Evolutionary conservation across 2,113 vertebrate species (phyloP).

Genomic region (Electrona antarctica): DNA sequence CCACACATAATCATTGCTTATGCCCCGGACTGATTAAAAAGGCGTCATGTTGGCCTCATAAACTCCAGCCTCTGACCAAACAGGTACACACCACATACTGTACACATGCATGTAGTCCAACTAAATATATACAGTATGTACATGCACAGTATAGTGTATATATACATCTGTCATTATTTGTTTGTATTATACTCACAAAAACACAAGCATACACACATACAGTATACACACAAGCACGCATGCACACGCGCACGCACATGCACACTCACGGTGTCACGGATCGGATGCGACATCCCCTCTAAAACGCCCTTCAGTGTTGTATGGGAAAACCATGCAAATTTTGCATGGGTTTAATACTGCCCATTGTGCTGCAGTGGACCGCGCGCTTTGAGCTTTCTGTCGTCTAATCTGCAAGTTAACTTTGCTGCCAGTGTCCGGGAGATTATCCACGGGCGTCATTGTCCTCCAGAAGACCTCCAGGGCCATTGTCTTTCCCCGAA

Average conservation of each 20-base stretch:
- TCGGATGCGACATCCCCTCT: background rate
- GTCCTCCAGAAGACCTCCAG: constrained; percentile 52
- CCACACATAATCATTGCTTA: constrained; percentile 55
- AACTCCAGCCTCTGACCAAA: background rate
- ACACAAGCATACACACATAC: too few species aligned
- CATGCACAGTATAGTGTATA: too few species aligned
- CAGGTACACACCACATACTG: constrained; percentile 4
- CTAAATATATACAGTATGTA: too few species aligned
- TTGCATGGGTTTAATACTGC: constrained; percentile 2
- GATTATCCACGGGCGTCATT: constrained; percentile 49
- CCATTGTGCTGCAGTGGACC: constrained; percentile 38
- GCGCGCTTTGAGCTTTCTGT: constrained; percentile 35
- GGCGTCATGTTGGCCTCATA: constrained; percentile 38
- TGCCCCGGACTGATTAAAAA: constrained; percentile 60
- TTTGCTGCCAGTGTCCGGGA: constrained; percentile 50
- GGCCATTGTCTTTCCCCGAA: constrained; percentile 53
- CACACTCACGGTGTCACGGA: background rate
- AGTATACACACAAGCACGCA: background rate
- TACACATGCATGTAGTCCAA: background rate
- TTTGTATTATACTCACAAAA: too few species aligned
- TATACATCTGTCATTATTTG: too few species aligned
- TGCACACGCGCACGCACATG: constrained; percentile 2
- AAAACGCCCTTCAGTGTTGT: constrained; percentile 11
- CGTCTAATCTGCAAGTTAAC: constrained; percentile 60
- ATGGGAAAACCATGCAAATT: constrained; percentile 17